Percentiles rank a stretch among this genome's conserved stretches.
These are phyloP conservation scores for Phaetusa simplex DNA, from an alignment of 2,113 vertebrate genomes.

Conservation along the genomic window DNA sequence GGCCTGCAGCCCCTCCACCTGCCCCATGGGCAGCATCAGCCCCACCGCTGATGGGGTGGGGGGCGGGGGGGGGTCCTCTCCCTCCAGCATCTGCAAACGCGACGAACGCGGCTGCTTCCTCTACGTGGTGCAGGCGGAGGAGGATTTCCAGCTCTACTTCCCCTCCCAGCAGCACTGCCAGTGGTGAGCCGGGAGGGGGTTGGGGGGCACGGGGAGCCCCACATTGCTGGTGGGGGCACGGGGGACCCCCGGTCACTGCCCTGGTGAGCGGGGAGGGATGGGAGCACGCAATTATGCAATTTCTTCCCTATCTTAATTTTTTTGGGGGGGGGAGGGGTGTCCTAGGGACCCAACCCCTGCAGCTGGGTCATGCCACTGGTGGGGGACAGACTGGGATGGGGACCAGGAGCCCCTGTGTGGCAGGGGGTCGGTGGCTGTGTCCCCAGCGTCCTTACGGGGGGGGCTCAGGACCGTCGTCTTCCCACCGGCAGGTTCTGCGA, in stretches of 20 bases:
- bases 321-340: not conserved
- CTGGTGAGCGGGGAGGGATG: not conserved
- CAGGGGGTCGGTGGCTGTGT: rapidly evolving
- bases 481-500: conserved; percentile 81
- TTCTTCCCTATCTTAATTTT: not conserved
- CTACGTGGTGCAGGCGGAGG: conserved; percentile 81
- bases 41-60: rapidly evolving
- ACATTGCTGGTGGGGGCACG: not conserved
- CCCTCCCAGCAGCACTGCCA: conserved; percentile 84
- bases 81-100: conserved; percentile 81
- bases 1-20: not conserved
- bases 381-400: not conserved
- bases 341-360: not conserved
- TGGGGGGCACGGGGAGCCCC: not conserved
- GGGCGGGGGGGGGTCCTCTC: not conserved
- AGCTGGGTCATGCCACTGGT: not conserved
- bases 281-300: too few species aligned
- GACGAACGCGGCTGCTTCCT: conserved; percentile 91
- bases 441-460: not conserved
- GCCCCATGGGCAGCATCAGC: rapidly evolving
- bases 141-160: conserved; percentile 91
- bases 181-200: conserved; percentile 71
- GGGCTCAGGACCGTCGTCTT: not conserved
- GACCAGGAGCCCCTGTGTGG: not conserved
- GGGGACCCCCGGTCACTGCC: not conserved